Base-by-base conservation (phyloP, 2,113 vertebrate genomes). In the Ailuropoda melanoleuca region DNA sequence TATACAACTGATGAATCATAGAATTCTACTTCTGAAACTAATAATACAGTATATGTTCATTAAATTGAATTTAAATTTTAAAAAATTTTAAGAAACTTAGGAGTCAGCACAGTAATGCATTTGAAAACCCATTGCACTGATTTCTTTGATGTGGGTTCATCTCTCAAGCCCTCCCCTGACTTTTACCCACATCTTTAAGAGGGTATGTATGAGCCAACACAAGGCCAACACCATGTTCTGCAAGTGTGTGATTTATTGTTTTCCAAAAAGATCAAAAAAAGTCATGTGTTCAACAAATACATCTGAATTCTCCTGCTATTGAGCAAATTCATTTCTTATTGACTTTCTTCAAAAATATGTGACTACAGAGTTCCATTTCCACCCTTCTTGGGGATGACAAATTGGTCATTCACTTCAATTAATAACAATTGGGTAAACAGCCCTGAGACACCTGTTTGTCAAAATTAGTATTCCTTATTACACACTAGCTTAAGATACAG, bases 321-420 rank as follows among this genome's bases (percentile, higher is more conserved):
- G 37, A 91, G 60, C 72, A 95, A 85, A 97, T 93, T 75, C 15
- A 91, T 84, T 81, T 96, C 39, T 80, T 90, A 90, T 24, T 92
- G 64, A 72, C 18, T 83, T 92, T 83, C 68, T 74, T 85, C 14
- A 86, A n/a, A 95, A 95, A 43, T 31, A 83, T 39, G 11, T 56
- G 74, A 90, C 56, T 89, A 1, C 0, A 72, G 70, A 93, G 29
- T n/a, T 24, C 11, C 11, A 39, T 43, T 86, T 34, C 53, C n/a
- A 48, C 34, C 89, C 34, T 91, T 87, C 78, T 96, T 80, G 95
- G 8, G 34, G 86, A 39, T 68, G 43, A 70, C 10, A 89, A 80
- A 82, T 55, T 85, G 55, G 8, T 29, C 46, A 86, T 46, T 82
- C 8, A 56, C 31, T 37, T 96, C 29, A 72, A 17, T 94, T 90